These are phyloP conservation scores for Electrona antarctica DNA, from an alignment of 2,113 vertebrate genomes.

Conservation along the genomic window DNA sequence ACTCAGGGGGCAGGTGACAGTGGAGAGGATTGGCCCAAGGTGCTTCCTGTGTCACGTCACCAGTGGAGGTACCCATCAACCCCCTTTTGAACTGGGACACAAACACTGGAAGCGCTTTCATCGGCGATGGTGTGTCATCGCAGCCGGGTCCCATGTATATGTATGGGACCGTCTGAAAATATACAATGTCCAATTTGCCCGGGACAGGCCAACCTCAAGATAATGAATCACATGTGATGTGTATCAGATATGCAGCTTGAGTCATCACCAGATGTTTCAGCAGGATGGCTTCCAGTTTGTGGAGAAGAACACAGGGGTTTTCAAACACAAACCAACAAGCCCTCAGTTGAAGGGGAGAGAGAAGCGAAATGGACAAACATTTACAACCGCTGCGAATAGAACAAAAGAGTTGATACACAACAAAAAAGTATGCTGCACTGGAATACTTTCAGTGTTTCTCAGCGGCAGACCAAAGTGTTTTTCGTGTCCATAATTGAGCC, in stretches of 20 bases:
- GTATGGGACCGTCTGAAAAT: conserved; percentile 77
- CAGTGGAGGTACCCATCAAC: conserved; percentile 63
- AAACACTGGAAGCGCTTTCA: conserved; percentile 77
- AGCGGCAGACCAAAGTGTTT: conserved; percentile 60
- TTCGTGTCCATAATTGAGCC: conserved; percentile 61
- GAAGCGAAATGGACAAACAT: conserved; percentile 58
- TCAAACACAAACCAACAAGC: conserved; percentile 54
- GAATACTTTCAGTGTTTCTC: conserved; percentile 37
- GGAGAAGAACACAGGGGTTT: conserved; percentile 44
- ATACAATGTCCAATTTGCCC: conserved; percentile 77
- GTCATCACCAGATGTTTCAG: conserved; percentile 79
- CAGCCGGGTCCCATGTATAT: conserved; percentile 76
- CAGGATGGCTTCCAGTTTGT: conserved; percentile 72
- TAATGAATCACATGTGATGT: conserved; percentile 79
- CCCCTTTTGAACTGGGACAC: conserved; percentile 65
- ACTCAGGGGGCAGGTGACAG: conserved; percentile 48
- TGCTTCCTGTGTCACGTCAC: conserved; percentile 73
- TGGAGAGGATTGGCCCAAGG: conserved; percentile 68
- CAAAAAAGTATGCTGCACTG: conserved; percentile 20
- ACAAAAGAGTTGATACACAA: conserved; percentile 31
- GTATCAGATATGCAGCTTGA: conserved; percentile 74
- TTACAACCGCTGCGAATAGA: conserved; percentile 40
- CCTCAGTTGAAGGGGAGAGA: conserved; percentile 28
- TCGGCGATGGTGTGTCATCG: conserved; percentile 70
- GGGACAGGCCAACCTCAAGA: conserved; percentile 72